Evolutionary conservation across 1,140 invertebrate species (phyloP).

Genomic region (Caenorhabditis latens): DNA sequence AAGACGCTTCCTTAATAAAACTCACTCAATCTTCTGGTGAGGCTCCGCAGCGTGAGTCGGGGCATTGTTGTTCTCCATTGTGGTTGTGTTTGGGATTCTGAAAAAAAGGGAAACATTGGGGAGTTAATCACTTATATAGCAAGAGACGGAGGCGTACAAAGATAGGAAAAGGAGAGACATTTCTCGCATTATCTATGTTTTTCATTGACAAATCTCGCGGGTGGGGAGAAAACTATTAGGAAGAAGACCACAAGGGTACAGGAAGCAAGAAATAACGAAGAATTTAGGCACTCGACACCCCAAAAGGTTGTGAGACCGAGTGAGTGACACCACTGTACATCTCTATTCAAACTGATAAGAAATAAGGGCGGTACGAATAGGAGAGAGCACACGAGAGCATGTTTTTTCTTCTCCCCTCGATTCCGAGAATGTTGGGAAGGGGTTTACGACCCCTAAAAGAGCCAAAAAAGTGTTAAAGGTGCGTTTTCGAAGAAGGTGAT

Average conservation of each 20-base stretch:
- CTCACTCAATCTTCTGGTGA: constrained; percentile 46
- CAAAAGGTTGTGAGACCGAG: too few relatives aligned
- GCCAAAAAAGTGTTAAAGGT: too few relatives aligned
- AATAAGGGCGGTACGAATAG: too few relatives aligned
- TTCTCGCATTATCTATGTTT: neutral
- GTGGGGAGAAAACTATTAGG: neutral
- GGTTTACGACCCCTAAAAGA: too few relatives aligned
- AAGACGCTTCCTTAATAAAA: too few relatives aligned
- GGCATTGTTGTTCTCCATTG: constrained; percentile 21
- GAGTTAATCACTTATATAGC: neutral
- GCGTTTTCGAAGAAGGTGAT: too few relatives aligned
- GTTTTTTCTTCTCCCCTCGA: too few relatives aligned
- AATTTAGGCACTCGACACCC: neutral
- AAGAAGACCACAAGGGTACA: too few relatives aligned
- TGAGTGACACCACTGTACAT: neutral
- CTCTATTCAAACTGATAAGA: too few relatives aligned
- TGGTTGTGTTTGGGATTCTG: neutral
- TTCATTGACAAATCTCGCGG: constrained; percentile 11
- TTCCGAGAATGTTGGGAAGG: too few relatives aligned
- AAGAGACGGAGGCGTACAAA: neutral
- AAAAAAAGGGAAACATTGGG: neutral
- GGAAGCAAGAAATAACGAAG: too few relatives aligned
- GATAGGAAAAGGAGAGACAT: neutral
- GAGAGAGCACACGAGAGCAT: too few relatives aligned
- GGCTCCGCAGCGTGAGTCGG: constrained; percentile 14